Percentiles rank a stretch among this genome's conserved stretches.
Conservation (phyloP, 2,888 invertebrate species). For the Sussaba pulchella region DNA sequence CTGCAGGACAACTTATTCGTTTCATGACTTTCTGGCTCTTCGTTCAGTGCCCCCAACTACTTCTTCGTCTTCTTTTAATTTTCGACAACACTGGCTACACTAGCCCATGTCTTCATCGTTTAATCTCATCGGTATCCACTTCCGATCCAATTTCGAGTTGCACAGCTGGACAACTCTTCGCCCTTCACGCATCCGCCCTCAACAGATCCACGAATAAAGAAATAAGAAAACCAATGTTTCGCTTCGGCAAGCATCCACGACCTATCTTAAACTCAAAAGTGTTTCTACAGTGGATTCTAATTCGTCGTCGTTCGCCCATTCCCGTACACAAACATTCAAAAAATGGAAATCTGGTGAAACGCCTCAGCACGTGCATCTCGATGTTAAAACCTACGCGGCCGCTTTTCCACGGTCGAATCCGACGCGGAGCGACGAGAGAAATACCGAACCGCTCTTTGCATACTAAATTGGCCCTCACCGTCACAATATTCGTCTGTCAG, state of each 20-base stretch:
- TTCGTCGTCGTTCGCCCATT: neutral
- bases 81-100: neutral
- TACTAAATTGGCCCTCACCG: slow-evolving; percentile 56
- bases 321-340: slow-evolving; percentile 7
- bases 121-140: slow-evolving; percentile 47
- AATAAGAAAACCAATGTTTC: slow-evolving; percentile 16
- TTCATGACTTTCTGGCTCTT: neutral
- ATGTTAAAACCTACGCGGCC: no score
- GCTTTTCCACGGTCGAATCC: slow-evolving; percentile 39
- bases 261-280: slow-evolving; percentile 17
- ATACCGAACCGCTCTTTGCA: slow-evolving; percentile 54
- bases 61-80: slow-evolving; percentile 5
- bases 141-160: slow-evolving; percentile 44
- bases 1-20: slow-evolving; percentile 15
- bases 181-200: neutral
- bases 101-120: slow-evolving; percentile 2
- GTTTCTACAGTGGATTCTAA: slow-evolving; percentile 2
- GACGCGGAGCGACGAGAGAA: slow-evolving; percentile 27
- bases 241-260: neutral
- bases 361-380: neutral
- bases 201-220: slow-evolving; percentile 12
- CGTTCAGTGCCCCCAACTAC: neutral
- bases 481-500: slow-evolving; percentile 23
- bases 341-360: slow-evolving; percentile 50
- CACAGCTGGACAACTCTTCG: neutral